A percentile compares a stretch with the other conserved stretches of the same genome.
These are phyloP conservation scores for Anguilla obscura DNA, from an alignment of 2,797 vertebrate species.

Conservation along the genomic window DNA sequence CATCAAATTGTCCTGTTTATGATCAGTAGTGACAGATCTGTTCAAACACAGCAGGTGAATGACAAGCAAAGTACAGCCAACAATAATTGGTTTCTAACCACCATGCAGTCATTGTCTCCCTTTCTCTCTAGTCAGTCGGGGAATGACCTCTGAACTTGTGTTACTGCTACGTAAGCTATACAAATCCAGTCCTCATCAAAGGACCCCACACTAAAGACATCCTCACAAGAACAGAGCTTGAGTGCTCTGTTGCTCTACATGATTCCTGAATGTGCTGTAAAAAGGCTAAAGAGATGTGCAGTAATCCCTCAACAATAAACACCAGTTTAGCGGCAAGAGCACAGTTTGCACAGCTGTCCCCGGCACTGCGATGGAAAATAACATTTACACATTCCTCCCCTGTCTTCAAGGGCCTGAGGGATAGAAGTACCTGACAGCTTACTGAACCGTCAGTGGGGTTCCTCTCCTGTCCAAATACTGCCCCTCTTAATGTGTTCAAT, in stretches of 20 bases:
- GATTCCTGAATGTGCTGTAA: slow-evolving; percentile 46
- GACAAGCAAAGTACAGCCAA: slow-evolving; percentile 35
- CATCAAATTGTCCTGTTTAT: slow-evolving; percentile 34
- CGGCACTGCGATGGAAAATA: slow-evolving; percentile 58
- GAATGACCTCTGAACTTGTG: slow-evolving; percentile 36
- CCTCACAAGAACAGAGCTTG: slow-evolving; percentile 28
- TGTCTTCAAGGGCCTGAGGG: slow-evolving; percentile 46
- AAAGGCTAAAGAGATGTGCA: slow-evolving; percentile 46
- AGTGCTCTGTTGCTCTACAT: slow-evolving; percentile 35
- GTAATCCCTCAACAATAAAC: slow-evolving; percentile 63
- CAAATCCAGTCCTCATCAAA: slow-evolving; percentile 38
- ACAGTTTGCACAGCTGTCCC: slow-evolving; percentile 64
- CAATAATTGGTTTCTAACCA: slow-evolving; percentile 48
- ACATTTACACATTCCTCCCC: slow-evolving; percentile 57
- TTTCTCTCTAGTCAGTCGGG: slow-evolving; percentile 42
- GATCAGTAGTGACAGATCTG: slow-evolving; percentile 51
- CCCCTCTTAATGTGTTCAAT: slow-evolving; percentile 49
- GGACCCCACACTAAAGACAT: slow-evolving; percentile 36
- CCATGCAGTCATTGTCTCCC: slow-evolving; percentile 47
- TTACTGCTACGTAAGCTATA: slow-evolving; percentile 45
- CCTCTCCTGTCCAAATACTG: slow-evolving; percentile 50
- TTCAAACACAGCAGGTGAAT: slow-evolving; percentile 51
- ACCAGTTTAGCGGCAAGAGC: slow-evolving; percentile 51
- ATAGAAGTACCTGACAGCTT: slow-evolving; percentile 50
- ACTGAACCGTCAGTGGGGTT: slow-evolving; percentile 38